Evolutionary conservation across 2,113 vertebrate species (phyloP).

Genomic region (Seriola aureovittata): DNA sequence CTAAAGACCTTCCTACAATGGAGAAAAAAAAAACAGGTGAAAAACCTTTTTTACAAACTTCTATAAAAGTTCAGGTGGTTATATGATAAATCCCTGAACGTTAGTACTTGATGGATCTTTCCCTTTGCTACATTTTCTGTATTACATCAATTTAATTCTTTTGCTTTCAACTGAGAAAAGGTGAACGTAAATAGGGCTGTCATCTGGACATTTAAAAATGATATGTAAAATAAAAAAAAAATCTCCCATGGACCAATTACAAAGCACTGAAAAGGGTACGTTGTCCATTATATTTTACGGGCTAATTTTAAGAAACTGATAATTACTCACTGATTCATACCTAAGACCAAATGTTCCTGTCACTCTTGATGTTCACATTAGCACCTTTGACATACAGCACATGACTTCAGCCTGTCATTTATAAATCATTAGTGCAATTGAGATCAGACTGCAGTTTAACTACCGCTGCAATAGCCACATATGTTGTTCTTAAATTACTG

Average conservation of each 20-base stretch:
- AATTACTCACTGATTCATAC: conserved; percentile 10
- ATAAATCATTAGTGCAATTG: not conserved
- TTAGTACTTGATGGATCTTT: not conserved
- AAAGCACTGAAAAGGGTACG: conserved; percentile 29
- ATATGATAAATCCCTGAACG: not conserved
- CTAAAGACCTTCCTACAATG: not conserved
- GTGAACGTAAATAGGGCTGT: not conserved
- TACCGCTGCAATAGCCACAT: not conserved
- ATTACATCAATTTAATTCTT: not conserved
- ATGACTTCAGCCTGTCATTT: not conserved
- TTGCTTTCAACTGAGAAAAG: conserved; percentile 4
- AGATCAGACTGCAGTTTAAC: not conserved
- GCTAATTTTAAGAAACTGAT: conserved; percentile 14
- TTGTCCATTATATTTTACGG: conserved; percentile 10
- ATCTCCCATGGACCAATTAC: conserved; percentile 37
- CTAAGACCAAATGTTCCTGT: not conserved
- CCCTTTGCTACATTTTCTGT: not conserved
- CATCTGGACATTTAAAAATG: conserved; percentile 11
- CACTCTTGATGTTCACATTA: not conserved
- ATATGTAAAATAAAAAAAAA: conserved; percentile 13
- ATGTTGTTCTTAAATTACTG: not conserved
- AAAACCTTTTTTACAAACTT: not conserved
- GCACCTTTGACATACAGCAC: not conserved
- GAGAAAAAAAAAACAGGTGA: too few relatives aligned
- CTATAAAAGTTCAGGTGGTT: not conserved